Evolutionary conservation across 2,888 invertebrate genomes (phyloP).

Genomic region (Lepidochrysops patricia): DNA sequence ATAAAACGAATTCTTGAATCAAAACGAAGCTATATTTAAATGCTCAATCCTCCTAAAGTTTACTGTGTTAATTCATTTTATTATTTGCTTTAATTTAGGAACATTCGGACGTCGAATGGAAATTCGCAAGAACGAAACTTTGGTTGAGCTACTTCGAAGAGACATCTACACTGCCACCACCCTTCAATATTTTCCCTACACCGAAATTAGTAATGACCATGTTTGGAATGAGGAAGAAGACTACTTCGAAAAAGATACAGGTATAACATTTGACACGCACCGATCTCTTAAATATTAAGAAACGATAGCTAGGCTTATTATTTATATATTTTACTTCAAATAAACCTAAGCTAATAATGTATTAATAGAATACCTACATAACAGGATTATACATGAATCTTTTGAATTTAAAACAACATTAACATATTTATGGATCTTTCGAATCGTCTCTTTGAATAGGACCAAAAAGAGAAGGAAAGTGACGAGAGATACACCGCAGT

Average conservation of each 20-base stretch:
- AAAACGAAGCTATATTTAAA: background rate
- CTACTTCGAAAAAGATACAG: conserved; percentile 44
- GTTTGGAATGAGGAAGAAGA: conserved; percentile 75
- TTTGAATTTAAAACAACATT: too few species aligned
- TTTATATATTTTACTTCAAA: too few species aligned
- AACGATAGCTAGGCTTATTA: background rate
- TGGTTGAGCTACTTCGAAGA: conserved; percentile 98
- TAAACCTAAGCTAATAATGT: too few species aligned
- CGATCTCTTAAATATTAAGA: background rate
- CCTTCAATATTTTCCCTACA: conserved; percentile 94
- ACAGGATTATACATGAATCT: too few species aligned
- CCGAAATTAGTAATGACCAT: conserved; percentile 84
- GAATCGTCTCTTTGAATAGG: conserved; percentile 37
- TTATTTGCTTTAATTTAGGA: conserved; percentile 70
- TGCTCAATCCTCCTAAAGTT: background rate
- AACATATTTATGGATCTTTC: too few species aligned
- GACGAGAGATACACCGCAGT: conserved; percentile 85
- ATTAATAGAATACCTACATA: too few species aligned
- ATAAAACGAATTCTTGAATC: too few species aligned
- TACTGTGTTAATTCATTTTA: background rate
- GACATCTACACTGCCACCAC: conserved; percentile 91
- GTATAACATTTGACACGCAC: conserved; percentile 16
- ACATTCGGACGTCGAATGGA: conserved; percentile 97
- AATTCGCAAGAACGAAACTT: conserved; percentile 93
- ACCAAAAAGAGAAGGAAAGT: conserved; percentile 77